These are phyloP conservation scores for Craniophora ligustri DNA, from an alignment of 2,888 invertebrate species.

Conservation along the genomic window DNA sequence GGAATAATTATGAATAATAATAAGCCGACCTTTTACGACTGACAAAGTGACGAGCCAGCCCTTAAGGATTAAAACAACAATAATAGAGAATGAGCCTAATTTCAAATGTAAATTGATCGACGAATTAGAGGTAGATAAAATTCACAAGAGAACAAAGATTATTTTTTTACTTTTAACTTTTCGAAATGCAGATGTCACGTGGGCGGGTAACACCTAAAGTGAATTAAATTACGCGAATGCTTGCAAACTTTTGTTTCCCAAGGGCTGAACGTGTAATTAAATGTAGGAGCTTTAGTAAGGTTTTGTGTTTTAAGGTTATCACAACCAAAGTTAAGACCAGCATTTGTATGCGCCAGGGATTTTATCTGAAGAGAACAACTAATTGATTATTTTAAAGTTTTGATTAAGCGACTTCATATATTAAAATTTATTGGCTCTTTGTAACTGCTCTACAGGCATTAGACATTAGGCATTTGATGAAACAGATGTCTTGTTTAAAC, in stretches of 20 bases:
- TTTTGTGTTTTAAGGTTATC: slow-evolving; percentile 19
- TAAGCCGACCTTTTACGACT: slow-evolving; percentile 31
- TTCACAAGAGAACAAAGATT: slow-evolving; percentile 18
- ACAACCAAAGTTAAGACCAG: slow-evolving; percentile 33
- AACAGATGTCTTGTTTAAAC: too few species aligned
- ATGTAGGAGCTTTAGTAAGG: slow-evolving; percentile 42
- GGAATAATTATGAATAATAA: slow-evolving; percentile 49
- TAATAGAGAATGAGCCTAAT: slow-evolving; percentile 50
- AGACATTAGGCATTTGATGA: too few species aligned
- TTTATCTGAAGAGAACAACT: not conserved
- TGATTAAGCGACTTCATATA: too few species aligned
- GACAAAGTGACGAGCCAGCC: slow-evolving; percentile 48
- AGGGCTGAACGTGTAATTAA: slow-evolving; percentile 5
- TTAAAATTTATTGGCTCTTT: too few species aligned
- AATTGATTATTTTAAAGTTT: too few species aligned
- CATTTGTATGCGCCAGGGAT: slow-evolving; percentile 13
- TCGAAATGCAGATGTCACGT: slow-evolving; percentile 13
- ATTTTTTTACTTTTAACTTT: slow-evolving; percentile 27
- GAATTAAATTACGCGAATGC: slow-evolving; percentile 36
- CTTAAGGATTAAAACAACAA: slow-evolving; percentile 56
- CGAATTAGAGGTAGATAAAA: slow-evolving; percentile 29
- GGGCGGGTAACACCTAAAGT: slow-evolving; percentile 21
- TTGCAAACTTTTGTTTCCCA: slow-evolving; percentile 36
- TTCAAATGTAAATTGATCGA: slow-evolving; percentile 55
- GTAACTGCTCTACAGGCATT: too few species aligned